A percentile compares a stretch with the other conserved stretches of the same genome.
These are phyloP conservation scores for Fulica atra DNA, from an alignment of 2,113 vertebrate genomes.

Conservation along the genomic window DNA sequence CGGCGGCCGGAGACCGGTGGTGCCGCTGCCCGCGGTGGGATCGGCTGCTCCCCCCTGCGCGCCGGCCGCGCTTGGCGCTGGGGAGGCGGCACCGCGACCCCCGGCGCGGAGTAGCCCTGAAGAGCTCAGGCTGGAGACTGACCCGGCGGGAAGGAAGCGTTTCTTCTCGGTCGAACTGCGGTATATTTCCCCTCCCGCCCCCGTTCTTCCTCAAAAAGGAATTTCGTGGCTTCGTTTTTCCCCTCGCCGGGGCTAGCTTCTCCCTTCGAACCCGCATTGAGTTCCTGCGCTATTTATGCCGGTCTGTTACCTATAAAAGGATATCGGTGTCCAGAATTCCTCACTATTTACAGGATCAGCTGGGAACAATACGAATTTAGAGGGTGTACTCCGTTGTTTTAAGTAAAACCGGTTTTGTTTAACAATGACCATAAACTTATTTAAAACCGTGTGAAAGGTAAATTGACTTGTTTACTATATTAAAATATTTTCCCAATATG, in stretches of 20 bases:
- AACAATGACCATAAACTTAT: constrained; percentile 55
- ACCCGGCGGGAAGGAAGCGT: not conserved
- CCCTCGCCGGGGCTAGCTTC: constrained; percentile 21
- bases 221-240: constrained; percentile 26
- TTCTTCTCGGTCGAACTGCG: not conserved
- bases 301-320: constrained; percentile 25
- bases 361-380: constrained; percentile 22
- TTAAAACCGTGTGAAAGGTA: constrained; percentile 53
- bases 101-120: not conserved
- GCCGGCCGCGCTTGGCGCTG: not conserved
- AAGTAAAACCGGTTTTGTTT: constrained; percentile 38
- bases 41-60: not conserved
- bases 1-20: not conserved
- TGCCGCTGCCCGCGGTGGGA: not conserved
- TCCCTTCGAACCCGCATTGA: constrained; percentile 10
- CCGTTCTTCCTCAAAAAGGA: constrained; percentile 14
- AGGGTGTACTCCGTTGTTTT: constrained; percentile 36
- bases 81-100: not conserved
- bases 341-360: constrained; percentile 25
- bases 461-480: constrained; percentile 65
- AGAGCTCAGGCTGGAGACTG: not conserved
- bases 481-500: constrained; percentile 69
- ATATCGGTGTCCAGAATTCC: not conserved
- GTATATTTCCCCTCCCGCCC: not conserved
- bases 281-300: not conserved